Percentiles rank a stretch among this genome's conserved stretches.
phyloP scores from a whole-genome alignment of 1,140 invertebrate species.

The Physella acuta region DNA sequence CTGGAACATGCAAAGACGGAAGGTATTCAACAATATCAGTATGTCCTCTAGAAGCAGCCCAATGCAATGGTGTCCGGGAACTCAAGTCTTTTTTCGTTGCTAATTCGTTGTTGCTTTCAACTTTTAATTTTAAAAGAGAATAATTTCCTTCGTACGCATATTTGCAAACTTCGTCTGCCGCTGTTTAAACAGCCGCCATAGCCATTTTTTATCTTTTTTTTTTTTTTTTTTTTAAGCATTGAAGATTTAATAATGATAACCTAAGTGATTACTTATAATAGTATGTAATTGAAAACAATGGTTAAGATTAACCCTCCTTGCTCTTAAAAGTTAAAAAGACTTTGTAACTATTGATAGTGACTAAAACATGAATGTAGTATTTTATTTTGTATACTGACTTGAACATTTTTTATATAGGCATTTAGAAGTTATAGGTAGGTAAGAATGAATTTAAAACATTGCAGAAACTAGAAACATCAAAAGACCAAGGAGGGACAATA shows the following conservation, averaged over 20 bases:
- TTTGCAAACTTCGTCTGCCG: slow-evolving; percentile 43
- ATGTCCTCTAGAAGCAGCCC: slow-evolving; percentile 72
- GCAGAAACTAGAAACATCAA: background rate
- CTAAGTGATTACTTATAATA: no score
- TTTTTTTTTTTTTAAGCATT: no score
- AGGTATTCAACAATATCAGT: slow-evolving; percentile 68
- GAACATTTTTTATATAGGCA: background rate
- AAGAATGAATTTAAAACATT: background rate
- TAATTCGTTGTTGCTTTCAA: slow-evolving; percentile 37
- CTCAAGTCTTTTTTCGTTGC: slow-evolving; percentile 41
- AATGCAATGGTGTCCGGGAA: slow-evolving; percentile 65
- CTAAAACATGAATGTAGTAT: background rate
- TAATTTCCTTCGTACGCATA: slow-evolving; percentile 49
- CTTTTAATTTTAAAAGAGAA: slow-evolving; percentile 37
- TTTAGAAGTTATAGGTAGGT: background rate
- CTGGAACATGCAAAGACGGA: slow-evolving; percentile 62
- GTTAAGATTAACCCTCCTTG: no score
- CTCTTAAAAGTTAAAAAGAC: no score
- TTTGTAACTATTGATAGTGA: no score
- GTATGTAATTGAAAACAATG: no score
- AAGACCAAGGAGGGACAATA: background rate
- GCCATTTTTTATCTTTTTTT: background rate
- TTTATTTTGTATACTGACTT: no score
- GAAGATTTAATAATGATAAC: background rate
- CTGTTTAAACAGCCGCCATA: slow-evolving; percentile 19